Evolutionary conservation across 2,113 vertebrate species (phyloP).

Genomic region (Neopipo cinnamomea): DNA sequence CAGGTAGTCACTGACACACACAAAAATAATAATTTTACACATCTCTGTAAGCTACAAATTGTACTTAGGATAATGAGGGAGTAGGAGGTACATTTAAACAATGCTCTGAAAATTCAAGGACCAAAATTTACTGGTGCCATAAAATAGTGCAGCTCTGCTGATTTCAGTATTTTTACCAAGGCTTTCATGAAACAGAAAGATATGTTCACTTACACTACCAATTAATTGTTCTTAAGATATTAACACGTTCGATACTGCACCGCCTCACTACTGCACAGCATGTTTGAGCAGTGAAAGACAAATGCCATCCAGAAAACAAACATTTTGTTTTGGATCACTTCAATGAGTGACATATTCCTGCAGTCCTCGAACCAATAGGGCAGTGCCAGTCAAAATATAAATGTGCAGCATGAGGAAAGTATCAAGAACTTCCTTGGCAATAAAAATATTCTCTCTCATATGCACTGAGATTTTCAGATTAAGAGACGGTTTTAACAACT

Average conservation of each 20-base stretch:
- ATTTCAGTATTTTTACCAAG: background rate
- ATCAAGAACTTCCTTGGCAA: background rate
- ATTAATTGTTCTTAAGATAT: background rate
- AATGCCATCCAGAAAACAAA: background rate
- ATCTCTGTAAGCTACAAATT: background rate
- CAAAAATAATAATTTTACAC: background rate
- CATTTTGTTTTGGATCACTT: background rate
- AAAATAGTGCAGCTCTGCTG: background rate
- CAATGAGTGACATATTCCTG: accelerated
- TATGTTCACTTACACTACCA: background rate
- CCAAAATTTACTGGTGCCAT: background rate
- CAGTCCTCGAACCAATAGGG: background rate
- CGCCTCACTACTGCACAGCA: background rate
- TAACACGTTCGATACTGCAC: background rate
- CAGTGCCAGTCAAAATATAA: background rate
- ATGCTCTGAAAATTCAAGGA: background rate
- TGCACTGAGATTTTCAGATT: background rate
- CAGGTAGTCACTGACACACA: background rate
- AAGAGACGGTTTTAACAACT: background rate
- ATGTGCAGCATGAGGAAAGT: background rate
- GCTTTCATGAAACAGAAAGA: background rate
- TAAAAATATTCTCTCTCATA: background rate
- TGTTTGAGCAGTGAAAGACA: background rate
- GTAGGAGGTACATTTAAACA: background rate
- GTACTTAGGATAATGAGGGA: background rate